Percentiles rank a stretch among this genome's conserved stretches.
Evolutionary conservation across 2,113 vertebrate genomes (phyloP).

Genomic region (Planiliza haematocheilus): DNA sequence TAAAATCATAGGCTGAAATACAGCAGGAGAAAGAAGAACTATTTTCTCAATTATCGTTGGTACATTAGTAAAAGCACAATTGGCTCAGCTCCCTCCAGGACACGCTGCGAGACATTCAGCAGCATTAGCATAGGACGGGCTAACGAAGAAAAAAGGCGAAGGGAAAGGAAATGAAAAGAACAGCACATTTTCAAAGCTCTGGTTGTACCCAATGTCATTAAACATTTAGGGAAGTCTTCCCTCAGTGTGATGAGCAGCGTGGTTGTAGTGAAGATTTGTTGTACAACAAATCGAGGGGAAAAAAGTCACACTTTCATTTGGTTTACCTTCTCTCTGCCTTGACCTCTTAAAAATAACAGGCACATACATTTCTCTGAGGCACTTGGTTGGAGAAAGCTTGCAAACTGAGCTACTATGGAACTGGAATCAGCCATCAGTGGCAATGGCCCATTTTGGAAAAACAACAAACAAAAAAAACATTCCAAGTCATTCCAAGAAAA

Average conservation of each 20-base stretch:
- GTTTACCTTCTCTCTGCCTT: slow-evolving; percentile 71
- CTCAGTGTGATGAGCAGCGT: slow-evolving; percentile 91
- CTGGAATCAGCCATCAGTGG: slow-evolving; percentile 8
- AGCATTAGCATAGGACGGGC: slow-evolving; percentile 91
- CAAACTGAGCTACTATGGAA: slow-evolving; percentile 1
- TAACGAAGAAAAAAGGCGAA: slow-evolving; percentile 95
- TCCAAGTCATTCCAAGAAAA: too few species aligned
- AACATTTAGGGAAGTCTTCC: slow-evolving; percentile 97
- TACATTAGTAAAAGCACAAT: slow-evolving; percentile 94
- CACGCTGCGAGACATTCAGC: slow-evolving; percentile 91
- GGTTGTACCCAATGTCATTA: slow-evolving; percentile 95
- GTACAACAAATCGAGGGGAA: slow-evolving; percentile 83
- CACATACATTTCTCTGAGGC: neutral
- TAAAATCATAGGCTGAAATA: slow-evolving; percentile 46
- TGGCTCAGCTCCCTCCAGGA: slow-evolving; percentile 91
- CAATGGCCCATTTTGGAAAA: slow-evolving; percentile 10
- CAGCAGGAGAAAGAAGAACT: slow-evolving; percentile 3
- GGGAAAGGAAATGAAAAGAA: slow-evolving; percentile 94
- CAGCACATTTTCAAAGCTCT: slow-evolving; percentile 96
- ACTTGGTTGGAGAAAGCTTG: neutral
- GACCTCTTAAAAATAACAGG: slow-evolving; percentile 16
- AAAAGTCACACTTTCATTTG: slow-evolving; percentile 83
- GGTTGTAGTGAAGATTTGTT: slow-evolving; percentile 88
- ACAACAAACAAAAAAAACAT: too few species aligned
- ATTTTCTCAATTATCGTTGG: slow-evolving; percentile 91